phyloP scores from a whole-genome alignment of 2,797 vertebrate species.

The Poecilia wingei region DNA sequence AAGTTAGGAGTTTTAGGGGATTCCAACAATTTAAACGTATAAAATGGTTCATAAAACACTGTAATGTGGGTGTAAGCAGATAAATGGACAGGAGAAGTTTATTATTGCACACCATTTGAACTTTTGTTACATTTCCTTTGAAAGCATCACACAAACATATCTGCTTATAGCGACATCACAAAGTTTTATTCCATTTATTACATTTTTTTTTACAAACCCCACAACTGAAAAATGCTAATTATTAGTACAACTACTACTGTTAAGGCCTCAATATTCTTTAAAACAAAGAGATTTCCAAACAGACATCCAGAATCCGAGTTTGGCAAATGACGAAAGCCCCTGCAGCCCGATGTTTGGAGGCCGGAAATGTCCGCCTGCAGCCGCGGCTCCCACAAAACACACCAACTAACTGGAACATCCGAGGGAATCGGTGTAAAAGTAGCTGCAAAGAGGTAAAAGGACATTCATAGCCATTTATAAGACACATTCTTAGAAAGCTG shows the following conservation, averaged over 20 bases:
- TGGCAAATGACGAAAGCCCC: conserved; percentile 22
- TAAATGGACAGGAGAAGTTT: not conserved
- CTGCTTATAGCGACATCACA: conserved; percentile 30
- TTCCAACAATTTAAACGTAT: not conserved
- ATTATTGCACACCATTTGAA: conserved; percentile 22
- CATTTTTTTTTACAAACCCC: conserved; percentile 9
- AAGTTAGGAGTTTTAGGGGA: not conserved
- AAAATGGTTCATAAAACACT: conserved; percentile 12
- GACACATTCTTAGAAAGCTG: conserved; percentile 4
- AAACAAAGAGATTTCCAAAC: conserved; percentile 3
- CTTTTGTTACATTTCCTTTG: conserved; percentile 10
- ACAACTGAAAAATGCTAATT: conserved; percentile 14
- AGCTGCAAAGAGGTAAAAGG: conserved; percentile 7
- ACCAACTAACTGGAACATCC: not conserved
- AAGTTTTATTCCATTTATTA: not conserved
- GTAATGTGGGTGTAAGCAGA: conserved; percentile 17
- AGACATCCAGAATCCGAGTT: not conserved
- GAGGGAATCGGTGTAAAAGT: not conserved
- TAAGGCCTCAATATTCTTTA: conserved; percentile 31
- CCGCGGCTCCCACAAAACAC: not conserved
- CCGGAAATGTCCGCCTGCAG: conserved; percentile 32
- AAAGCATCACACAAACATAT: conserved; percentile 15
- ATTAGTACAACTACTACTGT: conserved; percentile 9
- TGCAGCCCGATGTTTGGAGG: conserved; percentile 31
- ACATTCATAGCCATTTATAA: conserved; percentile 17